These are phyloP conservation scores for Acanthosoma haemorrhoidale DNA, from an alignment of 2,888 invertebrate genomes.

Conservation along the genomic window DNA sequence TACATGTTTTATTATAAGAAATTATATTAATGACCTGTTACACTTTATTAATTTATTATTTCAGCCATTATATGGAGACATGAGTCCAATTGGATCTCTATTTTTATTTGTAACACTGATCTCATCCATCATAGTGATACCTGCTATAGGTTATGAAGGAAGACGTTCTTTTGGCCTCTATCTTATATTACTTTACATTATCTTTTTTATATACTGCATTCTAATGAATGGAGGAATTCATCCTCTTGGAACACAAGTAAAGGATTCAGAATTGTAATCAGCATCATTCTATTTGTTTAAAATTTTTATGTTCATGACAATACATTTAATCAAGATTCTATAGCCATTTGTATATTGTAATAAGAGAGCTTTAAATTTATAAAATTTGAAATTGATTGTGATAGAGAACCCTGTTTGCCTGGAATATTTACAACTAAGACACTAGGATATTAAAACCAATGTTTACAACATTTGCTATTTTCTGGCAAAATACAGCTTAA, in stretches of 20 bases:
- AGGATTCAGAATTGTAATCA: not conserved
- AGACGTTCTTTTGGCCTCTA: not conserved
- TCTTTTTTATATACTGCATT: not conserved
- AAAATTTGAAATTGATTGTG: no score
- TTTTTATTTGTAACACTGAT: not conserved
- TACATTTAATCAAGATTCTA: no score
- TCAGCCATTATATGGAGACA: not conserved
- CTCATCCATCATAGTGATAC: not conserved
- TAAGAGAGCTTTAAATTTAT: no score
- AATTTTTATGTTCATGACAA: no score
- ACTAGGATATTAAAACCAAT: no score
- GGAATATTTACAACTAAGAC: no score
- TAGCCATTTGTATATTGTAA: no score
- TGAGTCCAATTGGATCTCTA: not conserved
- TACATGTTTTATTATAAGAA: no score
- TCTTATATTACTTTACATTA: not conserved
- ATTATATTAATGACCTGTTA: no score
- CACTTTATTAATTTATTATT: not conserved
- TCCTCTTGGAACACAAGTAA: not conserved
- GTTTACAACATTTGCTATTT: no score
- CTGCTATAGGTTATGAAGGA: not conserved
- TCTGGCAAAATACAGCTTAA: no score
- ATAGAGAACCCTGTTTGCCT: no score
- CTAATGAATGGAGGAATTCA: not conserved
- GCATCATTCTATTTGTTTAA: not conserved